Evolutionary conservation across 1,140 invertebrate genomes (phyloP).

Genomic region (Drosophila miranda): DNA sequence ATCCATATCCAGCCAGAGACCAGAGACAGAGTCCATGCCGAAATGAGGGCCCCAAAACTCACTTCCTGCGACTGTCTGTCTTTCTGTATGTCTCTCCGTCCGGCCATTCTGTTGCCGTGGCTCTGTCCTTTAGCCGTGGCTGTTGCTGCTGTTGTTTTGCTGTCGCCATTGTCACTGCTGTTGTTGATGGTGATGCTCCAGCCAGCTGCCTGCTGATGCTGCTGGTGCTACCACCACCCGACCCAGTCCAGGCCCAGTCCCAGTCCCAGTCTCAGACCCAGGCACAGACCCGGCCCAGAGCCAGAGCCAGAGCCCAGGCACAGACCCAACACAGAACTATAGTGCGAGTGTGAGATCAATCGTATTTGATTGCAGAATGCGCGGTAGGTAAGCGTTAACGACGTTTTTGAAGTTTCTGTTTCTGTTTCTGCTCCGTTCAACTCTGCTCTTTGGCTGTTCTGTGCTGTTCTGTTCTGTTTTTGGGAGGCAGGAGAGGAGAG

Average conservation of each 20-base stretch:
- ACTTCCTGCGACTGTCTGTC: conserved; percentile 67
- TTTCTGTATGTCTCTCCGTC: conserved; percentile 19
- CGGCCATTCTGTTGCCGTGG: conserved; percentile 51
- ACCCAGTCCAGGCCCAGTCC: not conserved
- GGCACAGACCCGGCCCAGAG: conserved; percentile 15
- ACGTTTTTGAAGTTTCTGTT: conserved; percentile 74
- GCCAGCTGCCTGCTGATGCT: conserved; percentile 1
- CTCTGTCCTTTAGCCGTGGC: conserved; percentile 41
- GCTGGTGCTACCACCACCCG: not conserved
- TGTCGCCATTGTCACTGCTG: conserved; percentile 56
- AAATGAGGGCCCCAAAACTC: conserved; percentile 61
- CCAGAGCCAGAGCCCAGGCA: conserved; percentile 10
- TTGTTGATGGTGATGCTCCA: conserved; percentile 56
- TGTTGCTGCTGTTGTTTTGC: conserved; percentile 46
- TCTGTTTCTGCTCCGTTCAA: conserved; percentile 27
- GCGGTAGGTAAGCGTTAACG: conserved; percentile 80
- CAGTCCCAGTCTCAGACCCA: conserved; percentile 18
- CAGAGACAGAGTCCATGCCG: conserved; percentile 13
- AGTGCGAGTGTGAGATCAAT: conserved; percentile 70
- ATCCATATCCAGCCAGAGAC: not conserved
- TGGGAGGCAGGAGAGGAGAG: conserved; percentile 16
- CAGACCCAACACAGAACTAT: conserved; percentile 11
- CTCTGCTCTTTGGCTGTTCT: conserved; percentile 32
- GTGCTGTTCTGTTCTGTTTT: conserved; percentile 18
- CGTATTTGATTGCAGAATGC: conserved; percentile 80